Evolutionary conservation across 2,113 vertebrate genomes (phyloP), one percentile per base, ranked within the genome.

Genomic region (Chamaea fasciata): DNA sequence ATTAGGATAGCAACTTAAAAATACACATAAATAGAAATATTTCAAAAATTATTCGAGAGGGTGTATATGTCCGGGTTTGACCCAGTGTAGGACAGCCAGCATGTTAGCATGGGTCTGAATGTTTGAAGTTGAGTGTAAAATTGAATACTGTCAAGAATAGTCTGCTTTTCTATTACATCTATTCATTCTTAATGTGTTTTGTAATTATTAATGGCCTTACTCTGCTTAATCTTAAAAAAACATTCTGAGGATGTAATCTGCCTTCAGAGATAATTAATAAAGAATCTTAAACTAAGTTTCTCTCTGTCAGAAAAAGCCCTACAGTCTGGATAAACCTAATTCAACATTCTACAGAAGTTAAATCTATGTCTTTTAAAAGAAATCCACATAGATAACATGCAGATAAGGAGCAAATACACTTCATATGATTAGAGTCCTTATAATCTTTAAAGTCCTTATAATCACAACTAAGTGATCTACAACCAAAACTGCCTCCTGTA

Each of bases 11-110:
- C 22, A 77, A 78, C 55, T 71, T n/a, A 12, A 71, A 70, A 89
- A 77, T 10, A 33, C 2, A 27, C 2, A 33, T 28, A 39, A 65
- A 75, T 5, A 42, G 16, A 63, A 71, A 22, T 3, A 28, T 7
- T 4, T 42, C 44, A 62, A 31, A 26, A 80, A 11, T 23, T 1
- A 70, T 23, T 82, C 0, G 0, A 83, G 44, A 73, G 20, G 9
- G 30, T 10, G 3, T 35, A 6, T 35, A 39, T 30, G 20, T 26
- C 37, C 16, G 19, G 31, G 9, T 13, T 70, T 53, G 50, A 75
- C 6, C 14, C 41, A 56, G 1, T 11, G 24, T 30, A 56, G 37
- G 53, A 30, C 10, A 70, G 27, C 12, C 10, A 84, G 19, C n/a
- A 57, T 31, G 2, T 49, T 60, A 70, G 24, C 33, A 47, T 12